Percentiles rank a stretch among this genome's conserved stretches.
phyloP scores from a whole-genome alignment of 2,888 invertebrate genomes.

The Tridacna crocea region DNA sequence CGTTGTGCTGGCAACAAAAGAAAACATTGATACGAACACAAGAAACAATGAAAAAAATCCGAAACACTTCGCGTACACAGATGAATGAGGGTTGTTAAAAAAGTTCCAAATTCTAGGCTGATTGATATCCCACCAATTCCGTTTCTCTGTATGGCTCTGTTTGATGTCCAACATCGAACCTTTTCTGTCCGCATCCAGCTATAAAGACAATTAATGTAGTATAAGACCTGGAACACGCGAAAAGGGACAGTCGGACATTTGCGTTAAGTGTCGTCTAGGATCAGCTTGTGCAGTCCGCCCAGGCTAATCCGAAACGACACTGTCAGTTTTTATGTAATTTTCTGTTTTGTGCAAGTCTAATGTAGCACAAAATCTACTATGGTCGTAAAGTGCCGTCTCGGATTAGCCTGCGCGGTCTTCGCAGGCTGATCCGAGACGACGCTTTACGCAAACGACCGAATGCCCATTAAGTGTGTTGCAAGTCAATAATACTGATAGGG shows the following conservation, averaged over 20 bases:
- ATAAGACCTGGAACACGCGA: neutral
- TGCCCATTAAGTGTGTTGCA: neutral
- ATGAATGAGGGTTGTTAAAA: constrained; percentile 69
- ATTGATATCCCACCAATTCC: constrained; percentile 41
- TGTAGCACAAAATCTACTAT: no score
- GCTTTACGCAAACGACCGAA: no score
- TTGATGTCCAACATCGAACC: constrained; percentile 38
- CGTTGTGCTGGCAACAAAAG: constrained; percentile 55
- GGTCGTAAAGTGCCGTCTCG: no score
- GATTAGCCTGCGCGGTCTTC: no score
- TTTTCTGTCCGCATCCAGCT: constrained; percentile 63
- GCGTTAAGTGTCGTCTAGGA: no score
- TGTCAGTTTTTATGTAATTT: no score
- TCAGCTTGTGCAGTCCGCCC: no score
- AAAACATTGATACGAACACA: constrained; percentile 53
- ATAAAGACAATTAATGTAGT: neutral
- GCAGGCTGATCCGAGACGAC: no score
- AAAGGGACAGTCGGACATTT: no score
- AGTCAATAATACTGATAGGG: neutral
- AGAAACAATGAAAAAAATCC: constrained; percentile 46
- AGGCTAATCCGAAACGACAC: no score
- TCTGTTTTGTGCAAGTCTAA: no score
- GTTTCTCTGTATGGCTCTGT: constrained; percentile 3
- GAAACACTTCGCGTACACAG: constrained; percentile 61
- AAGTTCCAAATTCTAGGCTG: constrained; percentile 66